These are phyloP conservation scores for Indicator maculatus DNA, from an alignment of 2,113 vertebrate species.

Conservation along the genomic window DNA sequence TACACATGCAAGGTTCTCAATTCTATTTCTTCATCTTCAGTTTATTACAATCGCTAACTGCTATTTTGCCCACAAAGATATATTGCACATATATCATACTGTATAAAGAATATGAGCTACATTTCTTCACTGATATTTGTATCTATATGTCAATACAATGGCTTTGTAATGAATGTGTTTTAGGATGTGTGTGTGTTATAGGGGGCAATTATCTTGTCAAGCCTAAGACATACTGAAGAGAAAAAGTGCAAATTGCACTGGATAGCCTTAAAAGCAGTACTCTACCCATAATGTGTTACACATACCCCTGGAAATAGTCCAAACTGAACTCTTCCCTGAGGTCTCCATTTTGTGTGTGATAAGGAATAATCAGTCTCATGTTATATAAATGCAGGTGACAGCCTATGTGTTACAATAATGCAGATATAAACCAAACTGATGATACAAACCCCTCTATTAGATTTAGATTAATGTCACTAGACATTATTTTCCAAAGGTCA, in stretches of 20 bases:
- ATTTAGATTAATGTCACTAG: constrained; percentile 52
- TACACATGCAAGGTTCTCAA: neutral
- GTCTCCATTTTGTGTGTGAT: constrained; percentile 48
- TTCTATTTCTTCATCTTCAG: neutral
- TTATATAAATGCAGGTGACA: constrained; percentile 66
- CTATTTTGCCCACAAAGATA: neutral
- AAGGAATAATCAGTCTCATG: constrained; percentile 66
- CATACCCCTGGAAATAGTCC: constrained; percentile 36
- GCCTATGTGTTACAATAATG: constrained; percentile 41
- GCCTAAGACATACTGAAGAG: neutral
- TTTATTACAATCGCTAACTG: neutral
- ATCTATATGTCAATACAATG: constrained; percentile 59
- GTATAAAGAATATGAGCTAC: constrained; percentile 8
- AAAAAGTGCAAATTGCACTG: constrained; percentile 57
- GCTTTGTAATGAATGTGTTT: constrained; percentile 50
- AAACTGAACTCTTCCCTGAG: constrained; percentile 48
- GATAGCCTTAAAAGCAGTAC: constrained; percentile 58
- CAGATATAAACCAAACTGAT: constrained; percentile 47
- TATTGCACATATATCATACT: neutral
- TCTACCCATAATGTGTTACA: constrained; percentile 10
- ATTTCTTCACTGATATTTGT: constrained; percentile 44
- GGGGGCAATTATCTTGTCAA: constrained; percentile 65
- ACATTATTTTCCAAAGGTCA: constrained; percentile 54
- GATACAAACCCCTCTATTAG: constrained; percentile 32
- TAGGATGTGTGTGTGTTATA: constrained; percentile 20